phyloP scores from a whole-genome alignment of 2,888 invertebrate genomes.

The Subacronicta megacephala region DNA sequence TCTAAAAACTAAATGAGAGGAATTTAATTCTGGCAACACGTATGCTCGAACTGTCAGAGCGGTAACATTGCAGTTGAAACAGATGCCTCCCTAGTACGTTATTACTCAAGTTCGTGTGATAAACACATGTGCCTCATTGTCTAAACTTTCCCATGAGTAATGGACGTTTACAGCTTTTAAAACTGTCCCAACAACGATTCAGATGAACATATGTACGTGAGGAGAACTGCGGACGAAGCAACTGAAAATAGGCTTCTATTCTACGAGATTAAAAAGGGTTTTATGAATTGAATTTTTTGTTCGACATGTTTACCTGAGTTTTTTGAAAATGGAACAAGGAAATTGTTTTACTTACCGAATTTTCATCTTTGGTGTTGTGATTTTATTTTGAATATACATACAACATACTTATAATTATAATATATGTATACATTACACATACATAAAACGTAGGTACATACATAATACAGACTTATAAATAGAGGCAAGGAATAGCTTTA shows the following conservation, averaged over 20 bases:
- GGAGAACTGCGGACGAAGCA: constrained; percentile 32
- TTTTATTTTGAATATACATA: too few species aligned
- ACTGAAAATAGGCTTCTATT: constrained; percentile 21
- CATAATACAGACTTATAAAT: too few species aligned
- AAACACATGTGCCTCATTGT: constrained; percentile 71
- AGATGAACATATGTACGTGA: constrained; percentile 44
- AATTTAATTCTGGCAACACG: constrained; percentile 41
- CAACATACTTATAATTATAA: too few species aligned
- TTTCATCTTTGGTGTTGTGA: too few species aligned
- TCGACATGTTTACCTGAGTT: not conserved
- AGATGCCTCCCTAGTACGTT: constrained; percentile 55
- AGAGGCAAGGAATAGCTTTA: too few species aligned
- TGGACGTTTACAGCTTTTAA: constrained; percentile 62
- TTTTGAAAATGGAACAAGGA: not conserved
- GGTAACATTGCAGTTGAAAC: constrained; percentile 37
- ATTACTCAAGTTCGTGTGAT: constrained; percentile 67
- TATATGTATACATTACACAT: too few species aligned
- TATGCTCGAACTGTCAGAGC: constrained; percentile 25
- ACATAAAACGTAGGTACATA: too few species aligned
- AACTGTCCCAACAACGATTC: constrained; percentile 48
- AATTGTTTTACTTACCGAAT: too few species aligned
- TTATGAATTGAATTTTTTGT: constrained; percentile 2
- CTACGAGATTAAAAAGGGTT: constrained; percentile 15
- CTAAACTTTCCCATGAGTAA: constrained; percentile 71
- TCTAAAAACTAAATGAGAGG: constrained; percentile 53